Evolutionary conservation across 2,113 vertebrate species (phyloP), one percentile per base, ranked within the genome.

Genomic region (Tachysurus vachellii): DNA sequence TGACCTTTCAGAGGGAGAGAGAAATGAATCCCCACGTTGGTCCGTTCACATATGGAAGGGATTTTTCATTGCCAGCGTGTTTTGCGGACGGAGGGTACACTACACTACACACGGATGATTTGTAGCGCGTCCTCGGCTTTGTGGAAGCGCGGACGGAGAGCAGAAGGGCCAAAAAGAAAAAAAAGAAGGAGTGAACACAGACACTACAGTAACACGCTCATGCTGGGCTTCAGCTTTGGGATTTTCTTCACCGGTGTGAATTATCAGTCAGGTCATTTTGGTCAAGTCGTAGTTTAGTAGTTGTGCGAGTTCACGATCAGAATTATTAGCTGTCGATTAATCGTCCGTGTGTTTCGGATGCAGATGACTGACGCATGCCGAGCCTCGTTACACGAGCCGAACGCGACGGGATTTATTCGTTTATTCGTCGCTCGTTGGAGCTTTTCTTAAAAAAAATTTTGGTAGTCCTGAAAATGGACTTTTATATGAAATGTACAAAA

Each of bases 1-100:
- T 88, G 90, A 91, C 91, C 91, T 88, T 86, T 93, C 91, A 88
- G 70, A 23, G 81, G 31, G 23, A n/a, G 31, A 80, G 36, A 54
- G 44, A 75, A 86, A 77, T 77, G n/a, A 81, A 83, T 75, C 59
- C 76, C 50, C 28, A 57, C 82, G 10, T 79, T 53, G 86, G 88
- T 90, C 66, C 19, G 88, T 87, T 82, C 93, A 94, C 94, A 95
- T 93, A 93, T 95, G 95, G 93, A 95, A 95, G 89, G 91, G 68
- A 94, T 94, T 94, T 93, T 85, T 92, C 86, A 88, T 83, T 90
- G 79, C 90, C 84, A 73, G 82, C 31, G 77, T 44, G 26, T 61
- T 80, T 81, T 42, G 85, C 53, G 31, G 85, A 75, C 50, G 80
- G 90, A 86, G 91, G 92, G 91, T 90, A 88, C 88, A 42, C 68